A percentile compares a stretch with the other conserved stretches of the same genome.
Evolutionary conservation across 2,888 invertebrate species (phyloP).

Genomic region (Drosophila tanythrix): DNA sequence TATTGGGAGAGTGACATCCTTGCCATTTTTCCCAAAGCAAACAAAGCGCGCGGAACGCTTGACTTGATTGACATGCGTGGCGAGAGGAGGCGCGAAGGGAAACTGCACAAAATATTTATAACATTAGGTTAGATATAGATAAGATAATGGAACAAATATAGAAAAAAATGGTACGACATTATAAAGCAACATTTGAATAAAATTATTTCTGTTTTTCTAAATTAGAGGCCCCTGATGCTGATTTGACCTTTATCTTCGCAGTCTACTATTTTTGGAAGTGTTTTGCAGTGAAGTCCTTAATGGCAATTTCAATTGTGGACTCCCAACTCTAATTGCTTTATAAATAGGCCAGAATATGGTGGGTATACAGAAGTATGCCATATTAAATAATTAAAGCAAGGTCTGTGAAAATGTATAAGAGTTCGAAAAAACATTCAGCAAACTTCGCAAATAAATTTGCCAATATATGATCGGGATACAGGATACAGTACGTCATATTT

Average conservation of each 20-base stretch:
- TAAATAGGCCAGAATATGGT: neutral
- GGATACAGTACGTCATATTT: neutral
- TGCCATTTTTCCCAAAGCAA: slow-evolving; percentile 20
- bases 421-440: neutral
- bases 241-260: neutral
- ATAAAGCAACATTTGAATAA: neutral
- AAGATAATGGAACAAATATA: slow-evolving; percentile 11
- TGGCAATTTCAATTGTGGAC: neutral
- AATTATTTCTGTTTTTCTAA: neutral
- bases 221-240: neutral
- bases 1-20: slow-evolving; percentile 57
- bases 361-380: neutral
- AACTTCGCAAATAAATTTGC: neutral
- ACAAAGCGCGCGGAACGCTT: slow-evolving; percentile 12
- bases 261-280: neutral
- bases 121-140: slow-evolving; percentile 26
- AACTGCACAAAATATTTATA: slow-evolving; percentile 29
- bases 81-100: neutral
- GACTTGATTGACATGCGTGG: slow-evolving; percentile 38
- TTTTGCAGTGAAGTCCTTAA: neutral
- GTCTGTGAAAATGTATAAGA: neutral
- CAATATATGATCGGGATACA: neutral
- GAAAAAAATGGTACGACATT: neutral
- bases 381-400: neutral
- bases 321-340: neutral